Base-by-base conservation (phyloP, 2,797 vertebrate genomes). In the Tolypeutes matacus region DNA sequence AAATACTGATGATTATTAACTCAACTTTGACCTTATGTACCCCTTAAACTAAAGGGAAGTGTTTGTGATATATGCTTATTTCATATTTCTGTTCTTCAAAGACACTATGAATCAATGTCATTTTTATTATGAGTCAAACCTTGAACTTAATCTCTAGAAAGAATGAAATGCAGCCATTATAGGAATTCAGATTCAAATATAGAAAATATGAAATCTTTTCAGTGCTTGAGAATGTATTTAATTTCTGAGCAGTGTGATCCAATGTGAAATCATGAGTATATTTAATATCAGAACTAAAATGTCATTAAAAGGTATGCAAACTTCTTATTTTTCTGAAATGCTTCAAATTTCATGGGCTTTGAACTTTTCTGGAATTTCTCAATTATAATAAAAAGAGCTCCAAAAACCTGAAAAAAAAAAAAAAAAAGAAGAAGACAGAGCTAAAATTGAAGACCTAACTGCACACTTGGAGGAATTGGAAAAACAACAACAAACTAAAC, bases 91-190 rank as follows among this genome's bases (percentile, higher is more conserved):
- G 14, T 95, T 97, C 91, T 88, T 93, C 67, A 83, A 81, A 94
- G 46, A 15, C 90, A 88, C n/a, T 93, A 58, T 90, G 58, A 95
- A 97, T 97, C 96, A 94, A 89, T 93, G 49, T 93, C 11, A 21
- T 94, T 97, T 95, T 91, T 98, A 90, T 96, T 97, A 91, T 89
- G 86, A 97, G 82, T 91, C 46, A 23, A 0, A 96, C 84, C 82
- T 69, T 92, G 39, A 96, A 88, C 91, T 93, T 95, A 96, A 96
- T 96, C 92, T 97, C 96, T 95, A 96, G 96, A 95, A 97, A 96
- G 83, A 96, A 93, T 95, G 15, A 92, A 90, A 96, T 77, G 96
- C 96, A 97, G 95, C 88, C 73, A 87, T 93, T 97, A 18, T 90
- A 89, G 72, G 15, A 86, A 60, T 94, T 96, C 49, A 91, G 39